Evolutionary conservation across 1,140 invertebrate genomes (phyloP).

Genomic region (Tetragnatha versicolor): DNA sequence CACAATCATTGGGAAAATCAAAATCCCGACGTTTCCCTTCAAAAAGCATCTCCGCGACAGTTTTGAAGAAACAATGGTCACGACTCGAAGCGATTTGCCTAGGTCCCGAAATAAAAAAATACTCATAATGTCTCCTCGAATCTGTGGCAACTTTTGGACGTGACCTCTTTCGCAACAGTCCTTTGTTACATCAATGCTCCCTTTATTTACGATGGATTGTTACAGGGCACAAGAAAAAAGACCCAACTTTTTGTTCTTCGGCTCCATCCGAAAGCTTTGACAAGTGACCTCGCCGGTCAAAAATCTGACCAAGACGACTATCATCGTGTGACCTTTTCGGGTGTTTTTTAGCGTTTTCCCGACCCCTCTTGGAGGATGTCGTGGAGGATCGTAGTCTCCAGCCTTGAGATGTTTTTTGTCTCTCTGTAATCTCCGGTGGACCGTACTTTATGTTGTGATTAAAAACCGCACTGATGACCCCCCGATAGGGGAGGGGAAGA

Average conservation of each 20-base stretch:
- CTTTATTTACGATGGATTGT: conserved; percentile 52
- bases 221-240: neutral
- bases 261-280: too few species aligned
- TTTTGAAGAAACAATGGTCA: conserved; percentile 30
- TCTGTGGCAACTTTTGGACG: neutral
- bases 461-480: too few species aligned
- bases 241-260: too few species aligned
- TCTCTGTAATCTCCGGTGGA: neutral
- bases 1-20: too few species aligned
- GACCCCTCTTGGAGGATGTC: neutral
- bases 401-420: too few species aligned
- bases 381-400: too few species aligned
- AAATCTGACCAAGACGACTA: conserved; percentile 14
- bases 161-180: conserved; percentile 42
- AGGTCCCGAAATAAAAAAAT: too few species aligned
- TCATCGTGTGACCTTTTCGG: conserved; percentile 20
- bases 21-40: too few species aligned
- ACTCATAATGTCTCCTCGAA: too few species aligned
- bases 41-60: too few species aligned
- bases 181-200: conserved; percentile 40
- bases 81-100: conserved; percentile 15
- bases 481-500: too few species aligned
- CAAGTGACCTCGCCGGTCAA: conserved; percentile 44
- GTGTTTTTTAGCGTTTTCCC: neutral
- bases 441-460: too few species aligned